These are phyloP conservation scores for Diarsia rubi DNA, from an alignment of 2,888 invertebrate genomes.

Conservation along the genomic window DNA sequence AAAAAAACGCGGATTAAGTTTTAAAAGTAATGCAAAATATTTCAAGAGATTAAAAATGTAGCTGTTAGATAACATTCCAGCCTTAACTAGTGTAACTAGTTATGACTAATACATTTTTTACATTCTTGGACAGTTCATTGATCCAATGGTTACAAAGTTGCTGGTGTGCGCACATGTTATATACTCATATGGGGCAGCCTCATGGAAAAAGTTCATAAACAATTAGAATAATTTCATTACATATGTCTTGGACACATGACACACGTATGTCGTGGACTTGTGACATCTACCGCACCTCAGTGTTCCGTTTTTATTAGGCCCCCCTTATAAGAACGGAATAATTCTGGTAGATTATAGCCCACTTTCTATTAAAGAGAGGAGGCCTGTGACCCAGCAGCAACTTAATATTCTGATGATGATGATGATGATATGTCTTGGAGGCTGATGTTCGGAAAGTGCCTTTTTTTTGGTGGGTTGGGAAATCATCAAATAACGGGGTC, in stretches of 20 bases:
- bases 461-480: too few species aligned
- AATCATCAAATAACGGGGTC: too few species aligned
- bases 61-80: slow-evolving; percentile 27
- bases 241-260: not conserved
- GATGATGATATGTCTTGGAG: not conserved
- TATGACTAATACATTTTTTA: slow-evolving; percentile 25
- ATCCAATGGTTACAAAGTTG: not conserved
- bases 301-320: too few species aligned
- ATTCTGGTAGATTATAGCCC: too few species aligned
- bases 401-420: too few species aligned
- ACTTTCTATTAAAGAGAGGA: too few species aligned
- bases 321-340: too few species aligned
- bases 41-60: slow-evolving; percentile 5
- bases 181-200: not conserved
- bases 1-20: slow-evolving; percentile 8
- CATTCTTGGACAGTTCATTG: slow-evolving; percentile 23
- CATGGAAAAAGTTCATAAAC: not conserved
- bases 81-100: slow-evolving; percentile 5
- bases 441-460: not conserved
- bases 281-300: too few species aligned
- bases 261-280: too few species aligned
- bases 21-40: slow-evolving; percentile 12
- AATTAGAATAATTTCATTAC: not conserved
- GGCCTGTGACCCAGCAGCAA: too few species aligned
- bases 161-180: not conserved